Base-by-base conservation (phyloP, 2,797 vertebrate species). In the Betta splendens region DNA sequence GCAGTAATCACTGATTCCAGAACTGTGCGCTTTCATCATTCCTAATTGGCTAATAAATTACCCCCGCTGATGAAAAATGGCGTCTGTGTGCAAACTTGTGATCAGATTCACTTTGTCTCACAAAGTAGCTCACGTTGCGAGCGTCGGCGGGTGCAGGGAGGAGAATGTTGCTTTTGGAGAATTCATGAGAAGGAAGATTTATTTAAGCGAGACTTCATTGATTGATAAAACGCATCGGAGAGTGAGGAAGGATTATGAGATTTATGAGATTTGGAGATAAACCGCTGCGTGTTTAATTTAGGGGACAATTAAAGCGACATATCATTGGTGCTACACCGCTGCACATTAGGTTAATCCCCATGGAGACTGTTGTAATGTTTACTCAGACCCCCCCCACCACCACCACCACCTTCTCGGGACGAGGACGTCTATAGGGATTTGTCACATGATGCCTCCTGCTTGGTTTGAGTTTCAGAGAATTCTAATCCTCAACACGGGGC, bases 181-280 rank as follows among this genome's bases (percentile, higher is more conserved):
- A 59, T 48, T 40, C 23, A 49, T 33, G 35, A 43, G 36, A 9
- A 25, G 59, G 40, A 39, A 46, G 26, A 44, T 45, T 57, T 54
- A 15, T 50, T 49, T 22, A 9, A 22, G 18, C n/a, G 38, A 36
- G 26, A 33, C 29, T 45, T 77, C 50, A 36, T 12, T 73, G 77
- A 83, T 82, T 80, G 83, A 89, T 80, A 83, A 80, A 84, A 81
- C 16, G 69, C 63, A 76, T 66, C 29, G 21, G 75, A 66, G 73
- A 74, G 68, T 51, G 42, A 40, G 56, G 40, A 52, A 58, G 80
- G 86, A 89, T 89, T 84, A 89, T 68, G 69, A 80, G 81, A 84
- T 87, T 89, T 72, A 78, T 70, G 71, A 84, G 87, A 90, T 91
- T 69, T 78, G 69, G 58, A 73, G 83, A 85, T 85, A 81, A 87